Evolutionary conservation across 92 coral and sea anemone species (phyloP).

Genomic region (Bergia puertoricense): DNA sequence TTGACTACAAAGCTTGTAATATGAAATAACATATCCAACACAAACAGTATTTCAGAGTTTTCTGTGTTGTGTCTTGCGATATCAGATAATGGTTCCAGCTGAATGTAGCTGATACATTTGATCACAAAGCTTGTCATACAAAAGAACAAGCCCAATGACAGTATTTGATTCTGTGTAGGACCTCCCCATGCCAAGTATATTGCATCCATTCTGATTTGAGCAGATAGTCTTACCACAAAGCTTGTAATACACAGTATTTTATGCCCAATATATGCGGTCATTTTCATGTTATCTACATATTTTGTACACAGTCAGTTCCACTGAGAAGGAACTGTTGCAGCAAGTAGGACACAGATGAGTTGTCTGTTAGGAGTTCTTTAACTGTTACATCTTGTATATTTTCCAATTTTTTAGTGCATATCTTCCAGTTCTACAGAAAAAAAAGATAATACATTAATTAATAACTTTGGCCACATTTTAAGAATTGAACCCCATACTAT

Average conservation of each 20-base stretch:
- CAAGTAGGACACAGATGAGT: too few species aligned
- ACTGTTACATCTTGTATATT: not conserved
- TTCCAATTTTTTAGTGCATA: not conserved
- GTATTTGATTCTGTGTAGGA: too few species aligned
- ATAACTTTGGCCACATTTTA: conserved; percentile 5
- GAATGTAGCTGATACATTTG: not conserved
- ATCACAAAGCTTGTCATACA: not conserved
- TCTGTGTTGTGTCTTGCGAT: not conserved
- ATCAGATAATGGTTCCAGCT: not conserved
- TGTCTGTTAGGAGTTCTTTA: not conserved
- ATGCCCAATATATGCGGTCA: not conserved
- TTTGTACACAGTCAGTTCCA: not conserved
- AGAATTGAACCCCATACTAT: not conserved
- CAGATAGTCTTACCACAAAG: not conserved
- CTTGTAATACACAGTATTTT: not conserved
- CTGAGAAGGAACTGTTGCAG: not conserved
- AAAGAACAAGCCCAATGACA: not conserved
- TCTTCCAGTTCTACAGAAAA: not conserved
- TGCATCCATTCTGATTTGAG: not conserved
- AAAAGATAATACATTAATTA: not conserved
- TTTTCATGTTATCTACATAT: not conserved
- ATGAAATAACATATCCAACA: not conserved
- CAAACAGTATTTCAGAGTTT: conserved; percentile 4
- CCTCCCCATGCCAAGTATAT: not conserved
- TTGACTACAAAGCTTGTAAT: not conserved